phyloP scores from a whole-genome alignment of 1,140 invertebrate species.

The Scaptomyza montana region DNA sequence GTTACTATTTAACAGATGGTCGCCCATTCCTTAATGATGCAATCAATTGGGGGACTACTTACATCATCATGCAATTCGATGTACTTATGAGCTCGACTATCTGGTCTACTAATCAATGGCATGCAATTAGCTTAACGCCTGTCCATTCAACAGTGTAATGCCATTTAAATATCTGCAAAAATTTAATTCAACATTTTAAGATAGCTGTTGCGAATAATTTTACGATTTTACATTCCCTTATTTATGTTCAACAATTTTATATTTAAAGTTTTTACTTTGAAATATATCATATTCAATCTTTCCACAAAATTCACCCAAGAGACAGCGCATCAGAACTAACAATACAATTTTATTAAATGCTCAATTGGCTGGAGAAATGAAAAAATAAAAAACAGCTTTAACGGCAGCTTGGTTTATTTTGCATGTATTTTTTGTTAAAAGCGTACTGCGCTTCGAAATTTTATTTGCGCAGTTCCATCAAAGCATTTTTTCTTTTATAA shows the following conservation, averaged over 20 bases:
- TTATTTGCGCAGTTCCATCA: not conserved
- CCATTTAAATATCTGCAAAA: conserved; percentile 27
- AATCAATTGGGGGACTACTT: not conserved
- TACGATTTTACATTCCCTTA: no score
- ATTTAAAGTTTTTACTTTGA: no score
- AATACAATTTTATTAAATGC: not conserved
- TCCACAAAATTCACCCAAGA: no score
- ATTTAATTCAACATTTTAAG: not conserved
- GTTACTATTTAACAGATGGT: not conserved
- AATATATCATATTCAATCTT: no score
- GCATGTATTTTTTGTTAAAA: not conserved
- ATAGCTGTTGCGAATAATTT: no score
- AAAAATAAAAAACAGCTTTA: not conserved
- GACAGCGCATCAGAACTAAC: no score
- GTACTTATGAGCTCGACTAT: not conserved
- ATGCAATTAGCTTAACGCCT: conserved; percentile 48
- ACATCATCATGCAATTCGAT: conserved; percentile 12
- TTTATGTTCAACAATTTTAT: no score
- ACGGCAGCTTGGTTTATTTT: not conserved
- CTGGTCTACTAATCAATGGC: conserved; percentile 49
- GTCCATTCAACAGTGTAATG: conserved; percentile 42
- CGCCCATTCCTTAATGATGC: not conserved
- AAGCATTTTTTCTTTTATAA: not conserved
- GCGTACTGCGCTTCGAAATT: not conserved
- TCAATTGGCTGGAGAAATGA: not conserved